Base-by-base conservation (phyloP, 2,888 invertebrate genomes). In the Dryococelus australis region DNA sequence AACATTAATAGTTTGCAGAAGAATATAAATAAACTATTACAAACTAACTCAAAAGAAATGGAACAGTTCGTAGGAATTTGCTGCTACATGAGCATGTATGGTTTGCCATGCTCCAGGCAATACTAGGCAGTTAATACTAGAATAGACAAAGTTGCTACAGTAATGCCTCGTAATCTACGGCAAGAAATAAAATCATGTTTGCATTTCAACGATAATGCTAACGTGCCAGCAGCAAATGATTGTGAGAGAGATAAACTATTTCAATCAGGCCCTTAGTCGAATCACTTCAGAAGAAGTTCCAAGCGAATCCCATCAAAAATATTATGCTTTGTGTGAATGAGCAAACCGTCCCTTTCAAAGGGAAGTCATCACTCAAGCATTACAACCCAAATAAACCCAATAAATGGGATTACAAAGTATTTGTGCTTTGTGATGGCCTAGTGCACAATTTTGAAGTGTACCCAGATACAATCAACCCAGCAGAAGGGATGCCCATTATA, bases 301-400 rank as follows among this genome's bases (percentile, higher is more conserved):
- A 43, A 84, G 43, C 84, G 28, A n/a, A 35, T 24, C 43, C 24
- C 35, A 43, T 51, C 12, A 2, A 26, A 47, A 84, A 84, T 26
- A 43, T 43, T 10, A n/a, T 84, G 24, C 84, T 16, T 43, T 84
- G 20, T 43, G 43, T 20, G 24, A 43, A 84, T 84, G 5, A 84
- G 9, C 84, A 86, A 27, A 86, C n/a, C 16, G 79, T 65, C 24
- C 86, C 80, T 10, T 51, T 86, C 35, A 86, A 79, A 79, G 86
- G 86, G 20, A 26, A 43, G 13, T 79, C 65, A 26, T 65, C 35
- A 13, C 86, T 91, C 86, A 91, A 90, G 86, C 91, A 90, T 87
- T 92, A 91, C 88, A 89, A 91, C 87, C 91, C 91, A 27, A 92
- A 92, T 90, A 92, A 92, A 92, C 91, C 91, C 84, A 91, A 91